Percentiles rank a stretch among this genome's conserved stretches.
Conservation (phyloP, 2,113 vertebrate genomes). For the Rhombomys opimus region DNA sequence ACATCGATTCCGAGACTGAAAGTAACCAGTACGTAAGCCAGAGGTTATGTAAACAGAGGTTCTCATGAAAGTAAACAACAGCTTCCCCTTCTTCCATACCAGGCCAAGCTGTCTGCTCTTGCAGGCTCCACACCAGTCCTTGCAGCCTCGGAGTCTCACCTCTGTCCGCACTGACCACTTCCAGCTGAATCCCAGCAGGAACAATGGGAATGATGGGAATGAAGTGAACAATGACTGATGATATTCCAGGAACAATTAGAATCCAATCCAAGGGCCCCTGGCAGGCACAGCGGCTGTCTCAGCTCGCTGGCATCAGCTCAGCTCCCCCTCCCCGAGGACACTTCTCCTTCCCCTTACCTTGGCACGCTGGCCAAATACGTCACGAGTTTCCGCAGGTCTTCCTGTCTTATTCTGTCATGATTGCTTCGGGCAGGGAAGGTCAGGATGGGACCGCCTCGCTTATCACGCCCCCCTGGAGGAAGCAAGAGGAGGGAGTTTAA, state of each 20-base stretch:
- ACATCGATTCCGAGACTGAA: slow-evolving; percentile 18
- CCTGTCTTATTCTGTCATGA: slow-evolving; percentile 99
- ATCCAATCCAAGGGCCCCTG: neutral
- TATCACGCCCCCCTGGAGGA: slow-evolving; percentile 95
- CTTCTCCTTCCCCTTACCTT: slow-evolving; percentile 87
- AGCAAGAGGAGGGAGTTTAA: slow-evolving; percentile 65
- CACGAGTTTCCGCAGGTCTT: slow-evolving; percentile 97
- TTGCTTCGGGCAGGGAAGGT: slow-evolving; percentile 98
- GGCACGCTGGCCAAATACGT: slow-evolving; percentile 98
- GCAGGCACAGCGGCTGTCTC: neutral
- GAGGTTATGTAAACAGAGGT: neutral
- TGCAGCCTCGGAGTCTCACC: neutral
- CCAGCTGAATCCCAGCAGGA: slow-evolving; percentile 17
- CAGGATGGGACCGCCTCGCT: slow-evolving; percentile 97
- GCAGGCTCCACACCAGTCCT: neutral
- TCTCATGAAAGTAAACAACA: neutral
- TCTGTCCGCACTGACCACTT: slow-evolving; percentile 5
- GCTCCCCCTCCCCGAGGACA: neutral
- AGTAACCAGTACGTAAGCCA: slow-evolving; percentile 8
- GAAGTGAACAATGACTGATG: neutral
- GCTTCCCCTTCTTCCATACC: neutral
- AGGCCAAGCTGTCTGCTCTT: neutral
- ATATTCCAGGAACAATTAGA: slow-evolving; percentile 50
- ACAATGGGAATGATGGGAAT: neutral
- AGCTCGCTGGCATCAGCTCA: slow-evolving; percentile 4